phyloP scores from a whole-genome alignment of 2,888 invertebrate genomes.

The Drosophila demipolita region DNA sequence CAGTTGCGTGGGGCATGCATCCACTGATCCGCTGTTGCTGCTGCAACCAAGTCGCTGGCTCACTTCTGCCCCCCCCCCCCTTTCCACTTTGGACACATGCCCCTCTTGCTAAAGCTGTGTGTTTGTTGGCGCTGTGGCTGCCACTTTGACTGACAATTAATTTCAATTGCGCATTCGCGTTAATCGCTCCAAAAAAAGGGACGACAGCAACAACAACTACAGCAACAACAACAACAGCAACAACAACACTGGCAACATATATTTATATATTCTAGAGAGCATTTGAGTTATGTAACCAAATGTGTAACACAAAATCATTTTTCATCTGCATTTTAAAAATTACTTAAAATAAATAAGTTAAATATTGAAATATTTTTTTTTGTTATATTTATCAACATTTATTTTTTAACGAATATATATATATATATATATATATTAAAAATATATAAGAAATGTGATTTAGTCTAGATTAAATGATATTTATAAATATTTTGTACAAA shows the following conservation, averaged over 20 bases:
- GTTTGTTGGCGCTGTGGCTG: slow-evolving; percentile 46
- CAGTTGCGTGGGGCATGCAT: slow-evolving; percentile 4
- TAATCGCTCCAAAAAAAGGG: slow-evolving; percentile 68
- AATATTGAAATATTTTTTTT: neutral
- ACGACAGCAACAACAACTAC: slow-evolving; percentile 10
- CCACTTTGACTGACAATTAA: slow-evolving; percentile 79
- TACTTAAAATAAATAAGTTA: neutral
- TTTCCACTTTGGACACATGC: accelerated
- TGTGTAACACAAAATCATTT: neutral
- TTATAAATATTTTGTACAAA: no score
- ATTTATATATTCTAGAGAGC: neutral
- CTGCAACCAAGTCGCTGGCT: slow-evolving; percentile 1
- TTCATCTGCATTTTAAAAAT: neutral
- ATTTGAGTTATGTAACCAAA: neutral
- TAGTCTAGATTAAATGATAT: neutral
- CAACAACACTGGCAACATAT: slow-evolving; percentile 30
- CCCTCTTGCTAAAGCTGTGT: neutral
- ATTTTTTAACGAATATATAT: neutral
- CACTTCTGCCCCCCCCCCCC: neutral
- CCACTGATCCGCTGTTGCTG: slow-evolving; percentile 7
- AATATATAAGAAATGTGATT: neutral
- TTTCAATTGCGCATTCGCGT: slow-evolving; percentile 80
- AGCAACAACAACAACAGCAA: slow-evolving; percentile 15
- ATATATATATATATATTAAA: no score
- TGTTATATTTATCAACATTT: neutral